phyloP scores from a whole-genome alignment of 2,113 vertebrate genomes.

The Equus quagga region DNA sequence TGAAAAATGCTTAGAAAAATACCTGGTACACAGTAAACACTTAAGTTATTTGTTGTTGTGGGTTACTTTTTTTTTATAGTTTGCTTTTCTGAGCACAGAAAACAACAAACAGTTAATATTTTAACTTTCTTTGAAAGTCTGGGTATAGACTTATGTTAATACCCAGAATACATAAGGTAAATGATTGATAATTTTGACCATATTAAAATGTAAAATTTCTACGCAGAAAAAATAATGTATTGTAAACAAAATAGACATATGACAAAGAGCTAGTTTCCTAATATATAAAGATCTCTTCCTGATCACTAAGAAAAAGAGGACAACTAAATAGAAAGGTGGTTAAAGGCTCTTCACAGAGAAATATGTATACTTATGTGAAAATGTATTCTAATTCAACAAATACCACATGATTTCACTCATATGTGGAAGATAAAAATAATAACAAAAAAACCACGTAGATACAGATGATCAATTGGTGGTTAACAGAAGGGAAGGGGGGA shows the following conservation, averaged over 20 bases:
- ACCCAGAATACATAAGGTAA: not conserved
- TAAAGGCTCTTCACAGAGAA: not conserved
- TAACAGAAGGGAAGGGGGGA: too few relatives aligned
- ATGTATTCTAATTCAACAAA: not conserved
- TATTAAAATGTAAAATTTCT: conserved; percentile 30
- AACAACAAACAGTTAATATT: not conserved
- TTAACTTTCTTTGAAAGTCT: not conserved
- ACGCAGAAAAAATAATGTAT: not conserved
- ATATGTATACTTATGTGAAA: not conserved
- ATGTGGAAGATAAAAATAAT: too few relatives aligned
- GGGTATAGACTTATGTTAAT: not conserved
- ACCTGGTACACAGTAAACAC: not conserved
- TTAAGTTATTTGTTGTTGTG: not conserved
- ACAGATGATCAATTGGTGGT: too few relatives aligned
- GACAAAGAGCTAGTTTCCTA: not conserved
- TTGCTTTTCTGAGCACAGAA: not conserved
- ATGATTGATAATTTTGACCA: not conserved
- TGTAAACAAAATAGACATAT: not conserved
- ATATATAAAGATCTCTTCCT: not conserved
- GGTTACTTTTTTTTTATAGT: not conserved
- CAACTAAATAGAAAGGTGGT: not conserved
- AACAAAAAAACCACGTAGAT: too few relatives aligned
- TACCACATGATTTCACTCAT: too few relatives aligned
- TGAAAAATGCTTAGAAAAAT: not conserved
- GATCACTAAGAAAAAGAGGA: not conserved